Evolutionary conservation across 2,888 invertebrate genomes (phyloP).

Genomic region (Melanostoma mellinum): DNA sequence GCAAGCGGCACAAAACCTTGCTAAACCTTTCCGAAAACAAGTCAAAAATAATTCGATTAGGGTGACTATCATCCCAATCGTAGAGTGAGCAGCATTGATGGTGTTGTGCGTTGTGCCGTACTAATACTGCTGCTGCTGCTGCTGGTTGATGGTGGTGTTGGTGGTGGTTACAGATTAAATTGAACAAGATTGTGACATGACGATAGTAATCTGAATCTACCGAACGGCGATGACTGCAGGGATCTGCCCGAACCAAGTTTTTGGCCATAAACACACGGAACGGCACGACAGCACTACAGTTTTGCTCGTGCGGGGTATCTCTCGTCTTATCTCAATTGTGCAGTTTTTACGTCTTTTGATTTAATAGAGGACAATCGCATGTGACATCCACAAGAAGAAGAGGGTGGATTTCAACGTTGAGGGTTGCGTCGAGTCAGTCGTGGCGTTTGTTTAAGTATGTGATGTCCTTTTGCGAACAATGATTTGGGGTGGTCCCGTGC

Average conservation of each 20-base stretch:
- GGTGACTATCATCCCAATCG: constrained; percentile 11
- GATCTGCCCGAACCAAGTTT: constrained; percentile 51
- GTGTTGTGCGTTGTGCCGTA: constrained; percentile 61
- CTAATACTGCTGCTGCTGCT: constrained; percentile 76
- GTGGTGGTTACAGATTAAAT: constrained; percentile 75
- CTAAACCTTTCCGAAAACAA: constrained; percentile 53
- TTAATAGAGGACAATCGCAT: constrained; percentile 72
- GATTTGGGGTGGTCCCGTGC: constrained; percentile 36
- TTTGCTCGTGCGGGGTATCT: constrained; percentile 79
- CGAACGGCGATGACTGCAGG: constrained; percentile 46
- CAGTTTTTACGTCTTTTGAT: constrained; percentile 76
- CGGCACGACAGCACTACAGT: constrained; percentile 41
- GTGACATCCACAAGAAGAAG: constrained; percentile 53
- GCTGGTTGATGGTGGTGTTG: constrained; percentile 51
- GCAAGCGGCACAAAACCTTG: constrained; percentile 39
- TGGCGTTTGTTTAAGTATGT: background rate
- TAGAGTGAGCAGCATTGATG: constrained; percentile 21
- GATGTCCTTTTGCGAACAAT: background rate
- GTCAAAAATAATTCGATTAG: constrained; percentile 66
- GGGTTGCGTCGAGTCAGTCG: constrained; percentile 40
- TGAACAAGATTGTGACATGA: constrained; percentile 79
- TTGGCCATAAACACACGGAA: constrained; percentile 49
- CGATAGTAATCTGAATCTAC: constrained; percentile 72
- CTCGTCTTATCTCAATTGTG: constrained; percentile 82
- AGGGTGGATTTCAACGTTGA: constrained; percentile 62